Conservation (phyloP, 2,797 vertebrate species). For the Philypnodon macrostomus region DNA sequence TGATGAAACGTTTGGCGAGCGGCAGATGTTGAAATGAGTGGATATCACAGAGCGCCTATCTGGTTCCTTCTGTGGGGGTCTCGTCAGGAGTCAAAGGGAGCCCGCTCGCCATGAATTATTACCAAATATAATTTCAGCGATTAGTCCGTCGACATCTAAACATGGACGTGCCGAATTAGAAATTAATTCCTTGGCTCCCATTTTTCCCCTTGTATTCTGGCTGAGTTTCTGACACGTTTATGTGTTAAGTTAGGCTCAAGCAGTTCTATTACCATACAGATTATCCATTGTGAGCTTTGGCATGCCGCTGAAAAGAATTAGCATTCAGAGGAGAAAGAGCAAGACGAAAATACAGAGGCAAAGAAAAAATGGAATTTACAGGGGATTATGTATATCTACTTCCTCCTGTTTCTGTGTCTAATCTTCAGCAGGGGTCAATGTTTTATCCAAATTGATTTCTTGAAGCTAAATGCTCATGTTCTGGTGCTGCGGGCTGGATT, state of each 20-base stretch:
- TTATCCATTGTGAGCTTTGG: slow-evolving; percentile 71
- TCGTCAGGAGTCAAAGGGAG: slow-evolving; percentile 84
- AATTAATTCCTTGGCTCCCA: slow-evolving; percentile 83
- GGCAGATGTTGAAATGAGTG: slow-evolving; percentile 85
- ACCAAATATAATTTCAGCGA: slow-evolving; percentile 94
- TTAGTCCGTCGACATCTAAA: slow-evolving; percentile 90
- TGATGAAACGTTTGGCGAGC: slow-evolving; percentile 78
- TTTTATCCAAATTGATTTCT: slow-evolving; percentile 76
- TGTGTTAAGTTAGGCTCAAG: slow-evolving; percentile 81
- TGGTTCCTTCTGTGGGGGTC: slow-evolving; percentile 85
- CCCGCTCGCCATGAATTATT: slow-evolving; percentile 93
- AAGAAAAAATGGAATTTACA: slow-evolving; percentile 65
- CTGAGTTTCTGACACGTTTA: slow-evolving; percentile 83
- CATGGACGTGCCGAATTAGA: slow-evolving; percentile 82
- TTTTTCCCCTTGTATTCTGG: slow-evolving; percentile 65
- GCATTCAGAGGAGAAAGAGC: slow-evolving; percentile 59
- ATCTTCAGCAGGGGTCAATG: slow-evolving; percentile 72
- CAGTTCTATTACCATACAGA: slow-evolving; percentile 79
- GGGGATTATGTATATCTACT: slow-evolving; percentile 69
- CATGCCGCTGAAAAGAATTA: slow-evolving; percentile 64
- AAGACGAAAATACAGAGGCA: slow-evolving; percentile 43
- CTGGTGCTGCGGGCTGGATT: slow-evolving; percentile 25
- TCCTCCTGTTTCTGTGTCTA: slow-evolving; percentile 66
- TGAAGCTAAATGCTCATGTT: slow-evolving; percentile 55
- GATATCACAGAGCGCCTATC: slow-evolving; percentile 85